Conservation (phyloP, 2,888 invertebrate genomes). For the Tetranychus piercei region DNA sequence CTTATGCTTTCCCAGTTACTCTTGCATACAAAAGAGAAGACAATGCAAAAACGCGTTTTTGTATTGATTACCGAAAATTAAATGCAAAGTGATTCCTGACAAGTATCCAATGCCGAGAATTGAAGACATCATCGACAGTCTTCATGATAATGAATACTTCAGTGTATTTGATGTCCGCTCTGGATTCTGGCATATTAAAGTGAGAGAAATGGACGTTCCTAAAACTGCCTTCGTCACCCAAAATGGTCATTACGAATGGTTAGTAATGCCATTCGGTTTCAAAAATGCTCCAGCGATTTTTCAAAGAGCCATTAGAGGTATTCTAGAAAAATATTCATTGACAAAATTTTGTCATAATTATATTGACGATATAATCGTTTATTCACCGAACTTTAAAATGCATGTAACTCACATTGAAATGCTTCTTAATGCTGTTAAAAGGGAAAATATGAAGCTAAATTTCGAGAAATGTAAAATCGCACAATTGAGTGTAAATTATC, state of each 20-base stretch:
- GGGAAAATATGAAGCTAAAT: not conserved
- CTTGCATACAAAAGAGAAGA: not conserved
- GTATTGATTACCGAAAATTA: slow-evolving; percentile 1
- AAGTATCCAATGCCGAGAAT: slow-evolving; percentile 6
- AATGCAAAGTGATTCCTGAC: not conserved
- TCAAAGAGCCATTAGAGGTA: not conserved
- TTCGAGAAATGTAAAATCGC: not conserved
- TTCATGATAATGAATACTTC: not conserved
- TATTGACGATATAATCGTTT: slow-evolving; percentile 14
- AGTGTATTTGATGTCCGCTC: not conserved
- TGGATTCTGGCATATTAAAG: not conserved
- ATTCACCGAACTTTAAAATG: not conserved
- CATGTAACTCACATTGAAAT: not conserved
- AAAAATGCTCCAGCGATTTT: not conserved
- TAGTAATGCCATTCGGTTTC: not conserved
- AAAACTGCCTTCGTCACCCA: not conserved
- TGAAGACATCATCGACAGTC: not conserved
- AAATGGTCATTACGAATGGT: not conserved
- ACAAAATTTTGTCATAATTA: not conserved
- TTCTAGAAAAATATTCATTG: not conserved
- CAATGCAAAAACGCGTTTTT: not conserved
- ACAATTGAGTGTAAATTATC: not conserved
- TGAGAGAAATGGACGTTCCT: not conserved
- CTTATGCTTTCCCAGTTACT: not conserved
- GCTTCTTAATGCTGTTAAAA: not conserved